Evolutionary conservation across 1,140 invertebrate genomes (phyloP).

Genomic region (Drosophila tani): DNA sequence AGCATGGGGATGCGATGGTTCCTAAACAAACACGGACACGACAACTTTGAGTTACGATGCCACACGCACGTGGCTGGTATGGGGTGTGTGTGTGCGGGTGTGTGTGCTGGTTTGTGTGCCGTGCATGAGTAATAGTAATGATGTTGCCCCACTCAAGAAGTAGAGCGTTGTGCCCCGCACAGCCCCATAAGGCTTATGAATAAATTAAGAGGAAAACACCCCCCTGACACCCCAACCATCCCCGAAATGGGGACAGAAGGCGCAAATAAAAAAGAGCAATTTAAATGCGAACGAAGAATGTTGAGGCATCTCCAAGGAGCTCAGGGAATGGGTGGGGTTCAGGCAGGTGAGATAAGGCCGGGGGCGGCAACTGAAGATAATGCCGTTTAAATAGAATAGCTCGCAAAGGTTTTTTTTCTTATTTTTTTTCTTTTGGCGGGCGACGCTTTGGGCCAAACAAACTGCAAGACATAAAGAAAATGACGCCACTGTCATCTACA

Average conservation of each 20-base stretch:
- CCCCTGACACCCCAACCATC: conserved; percentile 12
- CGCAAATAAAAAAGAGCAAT: conserved; percentile 77
- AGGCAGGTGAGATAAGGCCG: conserved; percentile 55
- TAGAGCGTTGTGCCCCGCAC: conserved; percentile 18
- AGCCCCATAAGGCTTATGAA: conserved; percentile 76
- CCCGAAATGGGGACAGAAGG: conserved; percentile 62
- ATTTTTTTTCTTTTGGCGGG: conserved; percentile 5
- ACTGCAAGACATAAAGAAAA: conserved; percentile 77
- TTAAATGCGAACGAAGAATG: conserved; percentile 52
- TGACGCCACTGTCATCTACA: conserved; percentile 65
- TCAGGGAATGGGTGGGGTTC: background rate
- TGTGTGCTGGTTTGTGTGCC: conserved; percentile 34
- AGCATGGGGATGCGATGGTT: conserved; percentile 35
- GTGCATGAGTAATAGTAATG: conserved; percentile 80
- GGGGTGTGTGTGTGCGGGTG: conserved; percentile 39
- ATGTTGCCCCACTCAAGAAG: conserved; percentile 78
- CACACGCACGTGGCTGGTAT: conserved; percentile 62
- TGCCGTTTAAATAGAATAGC: conserved; percentile 79
- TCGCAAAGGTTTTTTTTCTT: conserved; percentile 40
- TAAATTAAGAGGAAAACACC: conserved; percentile 69
- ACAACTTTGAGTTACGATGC: conserved; percentile 76
- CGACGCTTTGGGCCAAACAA: conserved; percentile 55
- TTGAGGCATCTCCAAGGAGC: conserved; percentile 31
- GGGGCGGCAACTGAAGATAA: conserved; percentile 68
- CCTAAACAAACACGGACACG: conserved; percentile 71